Evolutionary conservation across 2,797 vertebrate species (phyloP).

Genomic region (Hydrophis major): DNA sequence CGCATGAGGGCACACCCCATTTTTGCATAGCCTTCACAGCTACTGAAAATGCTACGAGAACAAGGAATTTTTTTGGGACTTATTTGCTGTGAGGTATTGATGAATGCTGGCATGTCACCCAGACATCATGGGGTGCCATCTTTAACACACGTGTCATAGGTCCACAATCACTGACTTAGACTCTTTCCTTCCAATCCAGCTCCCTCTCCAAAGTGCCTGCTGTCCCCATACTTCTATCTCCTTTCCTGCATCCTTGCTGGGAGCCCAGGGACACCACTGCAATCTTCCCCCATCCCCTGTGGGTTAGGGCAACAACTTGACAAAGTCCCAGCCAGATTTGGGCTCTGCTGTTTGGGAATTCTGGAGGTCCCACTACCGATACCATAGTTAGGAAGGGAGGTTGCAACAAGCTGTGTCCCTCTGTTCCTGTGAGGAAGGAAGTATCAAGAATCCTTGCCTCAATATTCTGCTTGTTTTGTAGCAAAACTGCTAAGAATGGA

Average conservation of each 20-base stretch:
- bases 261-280: not conserved
- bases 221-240: not conserved
- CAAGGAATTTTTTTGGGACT: not conserved
- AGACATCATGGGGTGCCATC: not conserved
- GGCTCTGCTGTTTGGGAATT: not conserved
- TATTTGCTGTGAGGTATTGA: not conserved
- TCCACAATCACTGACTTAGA: not conserved
- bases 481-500: not conserved
- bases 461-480: not conserved
- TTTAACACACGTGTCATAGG: not conserved
- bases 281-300: not conserved
- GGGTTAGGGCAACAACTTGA: not conserved
- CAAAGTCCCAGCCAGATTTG: not conserved
- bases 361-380: not conserved
- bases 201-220: slow-evolving; percentile 14
- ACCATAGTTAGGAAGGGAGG: not conserved
- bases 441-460: not conserved
- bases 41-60: not conserved
- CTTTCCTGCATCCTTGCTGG: not conserved
- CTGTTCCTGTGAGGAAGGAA: not conserved
- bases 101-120: not conserved
- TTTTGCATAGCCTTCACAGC: not conserved
- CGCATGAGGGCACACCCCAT: not conserved
- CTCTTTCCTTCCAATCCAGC: too few relatives aligned
- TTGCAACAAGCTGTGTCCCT: not conserved